Conservation (phyloP, 2,888 invertebrate species). For the Volucella bombylans region DNA sequence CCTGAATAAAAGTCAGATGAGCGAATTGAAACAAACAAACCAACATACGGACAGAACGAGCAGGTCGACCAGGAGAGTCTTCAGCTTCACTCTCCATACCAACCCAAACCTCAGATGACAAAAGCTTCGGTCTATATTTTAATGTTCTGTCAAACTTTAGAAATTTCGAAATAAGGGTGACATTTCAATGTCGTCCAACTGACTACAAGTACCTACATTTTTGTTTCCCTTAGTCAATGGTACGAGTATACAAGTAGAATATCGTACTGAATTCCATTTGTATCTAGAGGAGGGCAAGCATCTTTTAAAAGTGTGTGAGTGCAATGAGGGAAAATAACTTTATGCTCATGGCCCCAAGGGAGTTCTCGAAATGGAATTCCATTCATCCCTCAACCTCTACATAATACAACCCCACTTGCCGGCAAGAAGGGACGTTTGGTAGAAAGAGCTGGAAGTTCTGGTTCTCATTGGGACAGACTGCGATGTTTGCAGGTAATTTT, state of each 20-base stretch:
- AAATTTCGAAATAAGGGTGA: constrained; percentile 56
- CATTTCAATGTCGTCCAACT: constrained; percentile 53
- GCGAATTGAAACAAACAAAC: constrained; percentile 3
- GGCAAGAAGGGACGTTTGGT: constrained; percentile 4
- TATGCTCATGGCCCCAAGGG: constrained; percentile 70
- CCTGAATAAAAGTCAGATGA: constrained; percentile 29
- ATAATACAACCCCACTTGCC: constrained; percentile 25
- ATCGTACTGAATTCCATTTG: constrained; percentile 32
- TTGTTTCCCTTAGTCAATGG: constrained; percentile 23
- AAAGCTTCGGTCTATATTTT: constrained; percentile 4
- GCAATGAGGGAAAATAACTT: constrained; percentile 61
- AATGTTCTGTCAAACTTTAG: constrained; percentile 23
- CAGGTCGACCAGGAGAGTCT: background rate
- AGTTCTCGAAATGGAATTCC: constrained; percentile 69
- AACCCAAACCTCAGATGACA: constrained; percentile 1
- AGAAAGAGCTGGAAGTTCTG: background rate
- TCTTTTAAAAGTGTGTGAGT: constrained; percentile 24
- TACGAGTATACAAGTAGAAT: constrained; percentile 9
- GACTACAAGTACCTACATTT: constrained; percentile 42
- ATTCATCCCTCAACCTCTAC: constrained; percentile 49
- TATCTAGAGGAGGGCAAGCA: constrained; percentile 20
- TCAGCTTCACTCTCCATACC: background rate
- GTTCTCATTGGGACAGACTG: background rate
- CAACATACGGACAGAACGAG: constrained; percentile 10
- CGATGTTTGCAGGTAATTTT: constrained; percentile 60